A percentile compares a stretch with the other conserved stretches of the same genome.
phyloP scores from a whole-genome alignment of 2,797 vertebrate genomes.

The Harpagifer antarcticus region DNA sequence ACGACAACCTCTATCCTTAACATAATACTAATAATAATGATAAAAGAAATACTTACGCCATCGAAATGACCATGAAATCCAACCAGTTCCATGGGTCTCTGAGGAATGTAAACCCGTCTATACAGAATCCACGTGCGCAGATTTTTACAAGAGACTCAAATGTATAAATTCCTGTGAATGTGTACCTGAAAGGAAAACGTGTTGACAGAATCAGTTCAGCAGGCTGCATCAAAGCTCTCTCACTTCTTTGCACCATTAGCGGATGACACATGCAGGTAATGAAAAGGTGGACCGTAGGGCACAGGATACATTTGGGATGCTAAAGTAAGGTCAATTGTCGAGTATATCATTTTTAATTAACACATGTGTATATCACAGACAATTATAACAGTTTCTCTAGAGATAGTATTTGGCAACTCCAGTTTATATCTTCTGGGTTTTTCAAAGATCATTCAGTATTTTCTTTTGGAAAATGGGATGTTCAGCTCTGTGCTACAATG shows the following conservation, averaged over 20 bases:
- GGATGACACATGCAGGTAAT: slow-evolving; percentile 24
- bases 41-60: slow-evolving; percentile 93
- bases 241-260: neutral
- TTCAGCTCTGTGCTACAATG: neutral
- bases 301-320: slow-evolving; percentile 16
- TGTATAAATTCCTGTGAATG: slow-evolving; percentile 99
- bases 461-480: accelerated
- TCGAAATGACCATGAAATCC: slow-evolving; percentile 99
- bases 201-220: slow-evolving; percentile 63
- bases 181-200: slow-evolving; percentile 89
- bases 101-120: slow-evolving; percentile 98
- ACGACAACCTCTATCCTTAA: too few relatives aligned
- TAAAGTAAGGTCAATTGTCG: slow-evolving; percentile 6
- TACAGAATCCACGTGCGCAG: slow-evolving; percentile 98
- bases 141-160: slow-evolving; percentile 99
- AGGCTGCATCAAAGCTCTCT: slow-evolving; percentile 30
- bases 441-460: neutral
- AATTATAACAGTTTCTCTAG: neutral
- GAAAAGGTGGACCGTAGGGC: neutral
- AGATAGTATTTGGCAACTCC: neutral
- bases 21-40: neutral
- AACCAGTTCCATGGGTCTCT: slow-evolving; percentile 99
- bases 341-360: neutral
- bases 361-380: neutral
- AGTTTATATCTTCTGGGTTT: neutral